Evolutionary conservation across 2,888 invertebrate species (phyloP), one percentile per base, ranked within the genome.

Genomic region (Corythucha ciliata): DNA sequence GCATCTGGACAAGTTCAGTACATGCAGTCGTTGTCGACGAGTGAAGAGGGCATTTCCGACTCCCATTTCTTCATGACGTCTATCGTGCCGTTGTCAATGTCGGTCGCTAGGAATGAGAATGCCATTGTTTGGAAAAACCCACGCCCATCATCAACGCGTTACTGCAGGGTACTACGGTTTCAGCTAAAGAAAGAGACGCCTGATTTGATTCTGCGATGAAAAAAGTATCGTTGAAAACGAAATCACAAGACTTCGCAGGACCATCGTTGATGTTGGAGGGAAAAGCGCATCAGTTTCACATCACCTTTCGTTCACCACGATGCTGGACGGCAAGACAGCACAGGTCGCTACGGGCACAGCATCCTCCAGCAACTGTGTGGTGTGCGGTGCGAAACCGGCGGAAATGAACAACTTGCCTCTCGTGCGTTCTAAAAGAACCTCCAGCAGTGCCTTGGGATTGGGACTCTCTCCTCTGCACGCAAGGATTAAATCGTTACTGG

Each of bases 111-210:
- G n/a, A 14, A 36, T 32, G 25, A 46, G 5, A 18, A 18, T 47
- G 61, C 58, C 54, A 49, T 59, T 36, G 48, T 64, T 50, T 62
- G 62, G 62, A 58, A 63, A 62, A 64, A 65, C 52, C 62, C 60
- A 32, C 41, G 61, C 24, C 61, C 62, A 12, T 46, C 58, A 22
- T 63, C 62, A 21, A 61, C 62, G 6, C 57, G 58, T n/a, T n/a
- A n/a, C n/a, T n/a, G n/a, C n/a, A 56, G 58, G 62, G 49, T 62
- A 16, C 42, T 64, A 47, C 62, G 59, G 58, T 59, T 64, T 49
- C 55, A 62, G 52, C 63, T 63, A 59, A 41, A 57, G 20, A 61
- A 63, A 51, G 63, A 65, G 48, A 55, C 58, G 46, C 53, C 57
- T 25, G 53, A 60, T 49, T 24, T 47, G 8, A 26, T 40, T 37